Evolutionary conservation across 2,113 vertebrate genomes (phyloP), one percentile per base, ranked within the genome.

Genomic region (Amazona vittata): DNA sequence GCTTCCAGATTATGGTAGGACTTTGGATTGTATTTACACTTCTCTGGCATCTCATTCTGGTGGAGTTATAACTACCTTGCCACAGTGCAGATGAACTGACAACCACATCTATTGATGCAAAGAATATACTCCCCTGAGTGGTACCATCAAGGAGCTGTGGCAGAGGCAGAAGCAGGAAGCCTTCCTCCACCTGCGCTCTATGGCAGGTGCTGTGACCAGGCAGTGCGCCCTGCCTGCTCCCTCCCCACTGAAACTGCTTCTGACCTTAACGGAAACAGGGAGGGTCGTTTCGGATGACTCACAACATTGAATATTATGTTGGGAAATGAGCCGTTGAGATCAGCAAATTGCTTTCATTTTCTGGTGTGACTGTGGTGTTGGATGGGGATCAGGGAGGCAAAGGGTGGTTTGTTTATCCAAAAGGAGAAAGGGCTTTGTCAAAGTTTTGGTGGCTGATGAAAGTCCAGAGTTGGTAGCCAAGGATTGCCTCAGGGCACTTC

Each of bases 241-340:
- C 83, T 24, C 83, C 84, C 80, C 18, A 2, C 91, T 60, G n/a
- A 95, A 96, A 87, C 73, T 90, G 46, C 77, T 79, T 19, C 74
- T 91, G 86, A 93, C 77, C 93, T 68, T 79, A 60, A 28, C 8
- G 44, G 93, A 89, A 91, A 94, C 94, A 21, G 69, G 57, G 35
- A 93, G 69, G 91, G 83, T 71, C 64, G 46, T 71, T 92, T 37
- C 44, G 13, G 13, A 21, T 96, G 94, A 96, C 81, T 96, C 95
- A 91, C n/a, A 21, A 17, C 65, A 29, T 22, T 31, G 73, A 79
- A 39, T 49, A 84, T 84, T 43, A 52, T 12, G 67, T 31, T 76
- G 59, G 87, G 84, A 89, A 96, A 87, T 8, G 29, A 64, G 60
- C 55, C 37, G 35, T 46, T 92, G 57, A 84, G 65, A 96, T 82